Evolutionary conservation across 2,797 vertebrate species (phyloP).

Genomic region (Meda fulgida): DNA sequence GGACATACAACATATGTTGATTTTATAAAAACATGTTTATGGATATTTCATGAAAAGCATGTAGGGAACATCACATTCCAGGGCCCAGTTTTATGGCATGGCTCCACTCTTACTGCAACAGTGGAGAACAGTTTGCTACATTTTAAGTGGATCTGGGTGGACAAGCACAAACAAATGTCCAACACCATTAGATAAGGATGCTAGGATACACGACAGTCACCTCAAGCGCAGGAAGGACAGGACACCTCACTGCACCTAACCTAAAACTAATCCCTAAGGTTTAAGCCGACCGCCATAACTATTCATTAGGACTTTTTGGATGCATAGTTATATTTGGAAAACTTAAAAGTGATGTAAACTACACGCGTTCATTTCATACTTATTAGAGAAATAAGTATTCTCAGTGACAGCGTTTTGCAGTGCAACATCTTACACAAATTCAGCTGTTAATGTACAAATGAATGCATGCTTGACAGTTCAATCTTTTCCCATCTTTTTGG

Average conservation of each 20-base stretch:
- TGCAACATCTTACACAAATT: background rate
- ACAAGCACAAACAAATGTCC: background rate
- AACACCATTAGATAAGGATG: background rate
- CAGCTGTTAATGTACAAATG: background rate
- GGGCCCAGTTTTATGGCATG: background rate
- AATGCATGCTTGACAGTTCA: background rate
- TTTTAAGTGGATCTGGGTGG: background rate
- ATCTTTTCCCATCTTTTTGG: background rate
- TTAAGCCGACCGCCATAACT: background rate
- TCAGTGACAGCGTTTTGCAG: background rate
- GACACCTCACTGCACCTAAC: background rate
- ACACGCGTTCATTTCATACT: background rate
- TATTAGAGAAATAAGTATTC: background rate
- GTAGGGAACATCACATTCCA: background rate
- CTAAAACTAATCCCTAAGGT: background rate
- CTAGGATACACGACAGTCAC: background rate
- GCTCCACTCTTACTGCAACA: background rate
- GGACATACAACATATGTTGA: background rate
- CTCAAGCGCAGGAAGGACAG: background rate
- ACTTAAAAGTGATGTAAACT: background rate
- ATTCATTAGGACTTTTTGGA: background rate
- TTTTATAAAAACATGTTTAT: background rate
- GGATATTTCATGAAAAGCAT: background rate
- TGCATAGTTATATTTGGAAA: background rate
- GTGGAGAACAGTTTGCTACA: background rate